Evolutionary conservation across 2,888 invertebrate genomes (phyloP).

Genomic region (Anthrax anthrax): DNA sequence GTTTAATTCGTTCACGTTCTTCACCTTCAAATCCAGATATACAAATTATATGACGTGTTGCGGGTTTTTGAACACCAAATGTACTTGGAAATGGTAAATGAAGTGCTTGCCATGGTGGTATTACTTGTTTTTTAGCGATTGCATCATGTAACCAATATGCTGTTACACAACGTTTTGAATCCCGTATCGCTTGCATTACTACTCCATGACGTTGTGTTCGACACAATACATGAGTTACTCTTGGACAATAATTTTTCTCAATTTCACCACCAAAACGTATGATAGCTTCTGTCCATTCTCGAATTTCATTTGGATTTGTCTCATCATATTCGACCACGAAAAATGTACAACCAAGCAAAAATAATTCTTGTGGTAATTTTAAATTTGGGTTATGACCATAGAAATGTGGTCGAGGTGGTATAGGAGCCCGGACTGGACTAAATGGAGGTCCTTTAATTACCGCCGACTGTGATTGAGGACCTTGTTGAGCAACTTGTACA

Average conservation of each 20-base stretch:
- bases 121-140: conserved; percentile 66
- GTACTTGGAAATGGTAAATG: conserved; percentile 69
- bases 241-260: conserved; percentile 65
- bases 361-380: conserved; percentile 76
- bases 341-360: conserved; percentile 86
- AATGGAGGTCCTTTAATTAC: conserved; percentile 19
- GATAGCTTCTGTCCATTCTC: conserved; percentile 57
- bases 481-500: too few species aligned
- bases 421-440: conserved; percentile 39
- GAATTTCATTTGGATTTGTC: conserved; percentile 45
- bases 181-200: conserved; percentile 64
- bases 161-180: conserved; percentile 60
- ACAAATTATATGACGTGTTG: conserved; percentile 62
- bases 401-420: conserved; percentile 57
- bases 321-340: conserved; percentile 72
- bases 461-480: conserved; percentile 16
- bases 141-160: conserved; percentile 87
- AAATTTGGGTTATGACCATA: conserved; percentile 88
- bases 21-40: conserved; percentile 82
- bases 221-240: conserved; percentile 85
- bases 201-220: conserved; percentile 82
- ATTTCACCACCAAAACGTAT: conserved; percentile 76
- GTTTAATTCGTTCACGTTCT: conserved; percentile 65
- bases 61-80: conserved; percentile 54
- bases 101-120: conserved; percentile 86